phyloP scores from a whole-genome alignment of 2,797 vertebrate genomes.

The Acridotheres tristis region DNA sequence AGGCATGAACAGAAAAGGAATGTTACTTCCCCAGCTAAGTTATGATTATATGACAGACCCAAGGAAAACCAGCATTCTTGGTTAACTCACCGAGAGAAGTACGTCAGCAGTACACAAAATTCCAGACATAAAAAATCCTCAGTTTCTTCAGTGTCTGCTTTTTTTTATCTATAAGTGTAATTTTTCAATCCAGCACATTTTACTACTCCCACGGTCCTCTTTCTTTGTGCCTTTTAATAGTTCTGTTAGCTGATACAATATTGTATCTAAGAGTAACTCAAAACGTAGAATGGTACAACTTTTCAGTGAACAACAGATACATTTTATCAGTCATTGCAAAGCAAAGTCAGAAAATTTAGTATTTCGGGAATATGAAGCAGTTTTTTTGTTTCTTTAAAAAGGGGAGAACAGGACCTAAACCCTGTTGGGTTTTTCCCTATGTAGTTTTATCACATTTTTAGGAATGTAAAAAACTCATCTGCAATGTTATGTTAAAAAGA shows the following conservation, averaged over 20 bases:
- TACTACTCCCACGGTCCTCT: not conserved
- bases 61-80: not conserved
- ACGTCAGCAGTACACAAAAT: not conserved
- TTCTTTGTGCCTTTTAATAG: not conserved
- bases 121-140: not conserved
- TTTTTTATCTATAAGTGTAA: not conserved
- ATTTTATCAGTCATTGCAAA: not conserved
- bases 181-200: not conserved
- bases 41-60: not conserved
- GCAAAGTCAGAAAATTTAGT: not conserved
- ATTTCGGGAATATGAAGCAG: not conserved
- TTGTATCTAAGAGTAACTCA: not conserved
- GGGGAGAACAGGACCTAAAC: not conserved
- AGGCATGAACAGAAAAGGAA: not conserved
- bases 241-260: not conserved
- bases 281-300: not conserved
- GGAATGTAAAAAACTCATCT: not conserved
- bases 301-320: not conserved
- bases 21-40: not conserved
- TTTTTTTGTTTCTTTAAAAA: not conserved
- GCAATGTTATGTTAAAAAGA: not conserved
- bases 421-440: accelerated
- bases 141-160: not conserved
- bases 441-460: not conserved
- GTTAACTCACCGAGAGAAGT: not conserved